Evolutionary conservation across 2,888 invertebrate species (phyloP), one percentile per base, ranked within the genome.

Genomic region (Parasteatoda lunata): DNA sequence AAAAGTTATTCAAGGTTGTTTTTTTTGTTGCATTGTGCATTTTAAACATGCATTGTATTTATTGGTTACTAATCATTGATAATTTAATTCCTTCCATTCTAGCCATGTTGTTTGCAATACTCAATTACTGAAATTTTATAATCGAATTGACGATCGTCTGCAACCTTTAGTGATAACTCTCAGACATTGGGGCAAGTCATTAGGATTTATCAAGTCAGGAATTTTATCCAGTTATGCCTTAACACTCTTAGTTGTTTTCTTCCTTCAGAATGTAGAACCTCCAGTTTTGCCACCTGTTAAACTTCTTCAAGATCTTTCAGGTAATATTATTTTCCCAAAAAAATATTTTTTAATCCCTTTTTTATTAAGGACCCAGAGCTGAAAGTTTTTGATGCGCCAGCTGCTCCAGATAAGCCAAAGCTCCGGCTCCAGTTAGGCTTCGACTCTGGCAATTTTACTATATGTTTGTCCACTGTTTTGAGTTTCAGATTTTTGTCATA

Each of bases 231-330:
- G 52, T 64, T 83, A 83, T 76, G 68, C 68, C 51, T 77, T 83
- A 64, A 76, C 68, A 7, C 49, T 73, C 64, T 54, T 83, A 30
- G 83, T 83, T 9, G 68, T 83, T 5, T 83, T 77, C 47, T 83
- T 76, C 11, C 52, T 83, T 30, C 83, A 83, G 49, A 83, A 15
- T 11, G 7, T 54, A 52, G 49, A 83, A 13, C 69, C 76, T 8
- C 83, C 83, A 13, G 51, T 83, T 71, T 15, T 83, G 66, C 83
- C 83, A 54, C 30, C 83, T n/a, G 77, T 83, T 15, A 13, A 68
- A 5, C 9, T n/a, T 11, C 71, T 76, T 59, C 52, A 51, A 54
- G 15, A 52, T 9, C 45, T 54, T 47, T 52, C 77, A 70, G 76
- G 83, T 83, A 59, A 30, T 54, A 54, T 54, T 54, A 54, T 54